phyloP scores from a whole-genome alignment of 2,113 vertebrate genomes.

The Cnemophilus loriae region DNA sequence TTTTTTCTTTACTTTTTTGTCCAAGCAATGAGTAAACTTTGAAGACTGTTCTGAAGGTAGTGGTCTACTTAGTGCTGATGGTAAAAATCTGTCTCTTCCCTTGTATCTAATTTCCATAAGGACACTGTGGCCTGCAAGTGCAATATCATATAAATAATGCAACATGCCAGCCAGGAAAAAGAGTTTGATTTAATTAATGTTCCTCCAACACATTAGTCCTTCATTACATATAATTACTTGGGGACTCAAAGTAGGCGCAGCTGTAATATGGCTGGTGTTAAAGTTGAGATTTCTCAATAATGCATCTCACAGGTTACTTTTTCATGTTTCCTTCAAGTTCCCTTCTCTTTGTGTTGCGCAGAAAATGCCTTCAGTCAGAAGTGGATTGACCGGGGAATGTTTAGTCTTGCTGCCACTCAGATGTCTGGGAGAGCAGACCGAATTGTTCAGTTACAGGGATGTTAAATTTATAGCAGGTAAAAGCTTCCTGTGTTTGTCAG shows the following conservation, averaged over 20 bases:
- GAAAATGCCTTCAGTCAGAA: background rate
- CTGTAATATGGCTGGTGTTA: background rate
- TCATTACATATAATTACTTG: background rate
- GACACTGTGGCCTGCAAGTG: background rate
- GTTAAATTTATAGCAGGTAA: background rate
- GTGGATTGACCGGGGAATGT: background rate
- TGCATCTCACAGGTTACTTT: background rate
- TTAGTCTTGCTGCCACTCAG: background rate
- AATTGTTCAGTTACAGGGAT: background rate
- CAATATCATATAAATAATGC: background rate
- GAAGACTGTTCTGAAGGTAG: background rate
- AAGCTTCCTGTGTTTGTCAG: background rate
- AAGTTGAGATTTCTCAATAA: background rate
- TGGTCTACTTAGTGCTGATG: background rate
- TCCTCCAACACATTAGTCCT: background rate
- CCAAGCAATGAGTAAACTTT: background rate
- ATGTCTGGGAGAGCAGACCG: background rate
- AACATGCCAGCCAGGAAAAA: background rate
- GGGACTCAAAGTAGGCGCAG: background rate
- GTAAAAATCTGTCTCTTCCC: background rate
- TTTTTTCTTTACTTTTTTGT: background rate
- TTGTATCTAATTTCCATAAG: background rate
- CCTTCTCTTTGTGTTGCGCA: background rate
- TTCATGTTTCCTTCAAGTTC: background rate
- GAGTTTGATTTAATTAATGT: background rate